Evolutionary conservation across 2,113 vertebrate genomes (phyloP).

Genomic region (Malurus cyaneus): DNA sequence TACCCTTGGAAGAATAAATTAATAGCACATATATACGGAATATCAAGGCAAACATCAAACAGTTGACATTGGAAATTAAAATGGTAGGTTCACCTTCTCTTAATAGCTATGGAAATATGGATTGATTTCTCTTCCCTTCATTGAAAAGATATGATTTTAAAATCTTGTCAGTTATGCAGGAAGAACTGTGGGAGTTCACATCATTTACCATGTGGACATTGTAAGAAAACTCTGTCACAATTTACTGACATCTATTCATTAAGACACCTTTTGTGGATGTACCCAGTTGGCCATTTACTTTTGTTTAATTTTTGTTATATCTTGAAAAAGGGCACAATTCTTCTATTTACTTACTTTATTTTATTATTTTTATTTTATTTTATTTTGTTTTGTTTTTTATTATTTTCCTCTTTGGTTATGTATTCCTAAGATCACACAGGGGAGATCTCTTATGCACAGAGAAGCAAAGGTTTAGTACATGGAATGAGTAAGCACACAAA

Average conservation of each 20-base stretch:
- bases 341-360: background rate
- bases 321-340: background rate
- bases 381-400: background rate
- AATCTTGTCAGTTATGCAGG: background rate
- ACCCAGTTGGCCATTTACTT: background rate
- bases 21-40: background rate
- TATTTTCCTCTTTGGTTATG: background rate
- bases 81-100: background rate
- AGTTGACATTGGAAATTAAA: background rate
- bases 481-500: constrained; percentile 13
- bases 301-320: background rate
- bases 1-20: background rate
- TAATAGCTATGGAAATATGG: background rate
- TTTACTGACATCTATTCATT: background rate
- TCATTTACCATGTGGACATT: background rate
- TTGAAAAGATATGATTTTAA: background rate
- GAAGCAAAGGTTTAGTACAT: background rate
- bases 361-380: too few relatives aligned
- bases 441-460: background rate
- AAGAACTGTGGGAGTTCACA: background rate
- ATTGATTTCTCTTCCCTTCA: background rate
- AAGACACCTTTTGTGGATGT: background rate
- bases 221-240: background rate
- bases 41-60: background rate
- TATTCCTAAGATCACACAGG: background rate